A percentile compares a stretch with the other conserved stretches of the same genome.
phyloP scores from a whole-genome alignment of 2,113 vertebrate species.

The Thinocorus orbignyianus region DNA sequence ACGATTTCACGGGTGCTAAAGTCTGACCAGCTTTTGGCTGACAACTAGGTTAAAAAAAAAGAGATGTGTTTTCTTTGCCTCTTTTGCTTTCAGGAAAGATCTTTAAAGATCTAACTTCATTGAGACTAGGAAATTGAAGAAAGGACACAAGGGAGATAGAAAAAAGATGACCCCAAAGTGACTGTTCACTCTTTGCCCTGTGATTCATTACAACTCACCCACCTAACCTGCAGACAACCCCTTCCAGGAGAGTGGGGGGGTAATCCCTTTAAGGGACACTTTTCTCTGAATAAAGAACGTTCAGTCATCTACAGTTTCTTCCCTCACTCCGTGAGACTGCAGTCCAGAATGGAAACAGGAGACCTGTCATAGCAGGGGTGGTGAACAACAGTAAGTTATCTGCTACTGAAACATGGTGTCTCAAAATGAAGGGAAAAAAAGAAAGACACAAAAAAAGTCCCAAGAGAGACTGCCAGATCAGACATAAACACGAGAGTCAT shows the following conservation, averaged over 20 bases:
- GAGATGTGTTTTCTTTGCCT: not conserved
- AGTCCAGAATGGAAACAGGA: not conserved
- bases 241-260: not conserved
- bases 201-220: conserved; percentile 9
- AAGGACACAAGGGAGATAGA: not conserved
- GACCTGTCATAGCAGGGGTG: not conserved
- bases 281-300: not conserved
- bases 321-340: not conserved
- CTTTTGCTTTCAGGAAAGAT: conserved; percentile 15
- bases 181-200: not conserved
- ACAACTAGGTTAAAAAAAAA: not conserved
- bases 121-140: not conserved
- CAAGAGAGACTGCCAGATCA: not conserved
- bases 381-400: not conserved
- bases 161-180: not conserved
- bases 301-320: not conserved
- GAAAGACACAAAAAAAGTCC: not conserved
- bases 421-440: not conserved
- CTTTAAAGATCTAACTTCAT: conserved; percentile 11
- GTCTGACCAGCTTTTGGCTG: not conserved
- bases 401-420: not conserved
- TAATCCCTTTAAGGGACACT: not conserved
- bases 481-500: not conserved
- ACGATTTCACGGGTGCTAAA: not conserved
- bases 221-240: conserved; percentile 1